Percentiles rank a stretch among this genome's conserved stretches.
phyloP scores from a whole-genome alignment of 2,797 vertebrate species.

The Prionace glauca region DNA sequence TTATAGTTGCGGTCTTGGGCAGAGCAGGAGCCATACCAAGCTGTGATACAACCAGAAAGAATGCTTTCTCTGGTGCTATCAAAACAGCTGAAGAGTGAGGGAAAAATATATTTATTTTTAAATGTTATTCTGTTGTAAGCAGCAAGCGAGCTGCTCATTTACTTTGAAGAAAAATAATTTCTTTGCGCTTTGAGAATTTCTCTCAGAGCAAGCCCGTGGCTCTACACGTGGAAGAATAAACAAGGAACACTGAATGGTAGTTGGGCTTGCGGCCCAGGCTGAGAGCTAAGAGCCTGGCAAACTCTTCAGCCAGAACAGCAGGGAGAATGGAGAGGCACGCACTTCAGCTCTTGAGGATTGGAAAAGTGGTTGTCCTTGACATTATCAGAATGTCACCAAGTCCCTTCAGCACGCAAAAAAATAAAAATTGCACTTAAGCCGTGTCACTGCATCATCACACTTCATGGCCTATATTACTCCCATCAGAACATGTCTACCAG shows the following conservation, averaged over 20 bases:
- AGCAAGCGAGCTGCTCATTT: not conserved
- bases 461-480: not conserved
- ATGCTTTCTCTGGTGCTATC: too few species aligned
- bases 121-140: not conserved
- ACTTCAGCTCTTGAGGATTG: not conserved
- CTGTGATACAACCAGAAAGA: too few species aligned
- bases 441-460: not conserved
- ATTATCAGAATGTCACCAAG: not conserved
- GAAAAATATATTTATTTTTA: not conserved
- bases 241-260: not conserved
- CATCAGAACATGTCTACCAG: not conserved
- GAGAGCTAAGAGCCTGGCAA: not conserved
- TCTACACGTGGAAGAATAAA: not conserved
- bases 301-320: not conserved
- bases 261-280: not conserved
- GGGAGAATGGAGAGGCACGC: not conserved
- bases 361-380: not conserved
- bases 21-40: too few species aligned
- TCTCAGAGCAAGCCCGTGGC: not conserved
- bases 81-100: not conserved
- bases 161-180: not conserved
- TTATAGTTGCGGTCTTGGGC: too few species aligned
- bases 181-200: not conserved
- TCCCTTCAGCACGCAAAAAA: not conserved
- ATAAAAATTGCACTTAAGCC: not conserved